These are phyloP conservation scores for Corynorhinus townsendii DNA, from an alignment of 2,113 vertebrate genomes.

Conservation along the genomic window DNA sequence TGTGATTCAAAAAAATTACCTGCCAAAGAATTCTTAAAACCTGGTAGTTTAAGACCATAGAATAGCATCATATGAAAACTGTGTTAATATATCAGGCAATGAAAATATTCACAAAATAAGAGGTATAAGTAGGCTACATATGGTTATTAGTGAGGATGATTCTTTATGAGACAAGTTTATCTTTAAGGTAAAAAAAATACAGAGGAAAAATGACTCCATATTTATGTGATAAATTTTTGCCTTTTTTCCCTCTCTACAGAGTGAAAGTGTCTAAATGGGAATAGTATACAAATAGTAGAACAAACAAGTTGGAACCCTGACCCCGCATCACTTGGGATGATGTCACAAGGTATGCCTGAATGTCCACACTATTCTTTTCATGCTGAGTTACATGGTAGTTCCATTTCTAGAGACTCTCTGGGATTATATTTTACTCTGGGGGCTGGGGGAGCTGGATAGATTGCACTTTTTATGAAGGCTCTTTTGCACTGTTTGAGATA, in stretches of 20 bases:
- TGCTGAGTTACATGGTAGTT: background rate
- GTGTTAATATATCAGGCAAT: background rate
- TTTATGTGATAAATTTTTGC: background rate
- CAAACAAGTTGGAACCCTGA: background rate
- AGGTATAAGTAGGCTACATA: background rate
- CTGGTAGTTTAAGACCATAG: background rate
- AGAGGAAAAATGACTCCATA: background rate
- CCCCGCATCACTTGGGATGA: background rate
- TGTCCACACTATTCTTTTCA: background rate
- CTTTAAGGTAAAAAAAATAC: background rate
- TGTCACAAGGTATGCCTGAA: background rate
- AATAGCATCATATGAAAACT: background rate
- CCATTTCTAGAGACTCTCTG: background rate
- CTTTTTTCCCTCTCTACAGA: background rate
- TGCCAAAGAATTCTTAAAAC: background rate
- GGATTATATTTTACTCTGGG: background rate
- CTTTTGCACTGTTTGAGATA: background rate
- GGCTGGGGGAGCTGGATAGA: background rate
- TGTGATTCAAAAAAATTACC: background rate
- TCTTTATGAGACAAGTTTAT: background rate
- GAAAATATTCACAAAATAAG: conserved; percentile 1
- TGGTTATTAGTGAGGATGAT: background rate
- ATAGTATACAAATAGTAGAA: background rate
- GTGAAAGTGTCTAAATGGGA: background rate
- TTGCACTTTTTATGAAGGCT: background rate